Base-by-base conservation (phyloP, 1,140 invertebrate genomes). In the Drosophila lacteicornis region DNA sequence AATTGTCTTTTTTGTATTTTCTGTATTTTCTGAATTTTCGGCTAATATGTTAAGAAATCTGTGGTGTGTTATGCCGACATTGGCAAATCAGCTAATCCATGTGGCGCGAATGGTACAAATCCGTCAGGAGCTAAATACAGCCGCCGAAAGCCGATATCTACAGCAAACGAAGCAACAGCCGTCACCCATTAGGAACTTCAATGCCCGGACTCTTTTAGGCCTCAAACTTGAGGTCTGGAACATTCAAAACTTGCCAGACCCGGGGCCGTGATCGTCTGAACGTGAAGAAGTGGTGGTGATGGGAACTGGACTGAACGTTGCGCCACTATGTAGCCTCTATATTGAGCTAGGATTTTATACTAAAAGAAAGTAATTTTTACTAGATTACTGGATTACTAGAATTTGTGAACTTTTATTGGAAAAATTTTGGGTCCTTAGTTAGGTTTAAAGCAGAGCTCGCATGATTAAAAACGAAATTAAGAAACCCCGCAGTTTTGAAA, bases 31-130 rank as follows among this genome's bases (percentile, higher is more conserved):
- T 13, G 36, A 11, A 9, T 11, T 36, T 36, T 36, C 9, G 33
- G 9, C 9, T 36, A 36, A 3, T 17, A 70, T 70, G 67, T 15
- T 40, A 15, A 13, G 15, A 45, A 56, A 40, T 69, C 3, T 70
- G 0, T 17, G 17, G 11, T 46, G 7, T 0, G 3, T 13, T 3
- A 4, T 68, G 7, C 63, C 63, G 7, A 36, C 36, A 9, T 12
- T 70, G 7, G 12, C 7, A 0, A 67, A 47, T 30, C 62, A 49
- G 6, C 11, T 55, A 3, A 33, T 33, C 11, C 13, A 36, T 3
- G n/a, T 15, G 7, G 6, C 12, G 0, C 36, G 13, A 2, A 0
- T 45, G 12, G 2, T 6, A 6, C 4, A n/a, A 4, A 15, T 12
- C 2, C 9, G 4, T 1, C 33, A 9, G 6, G 2, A n/a, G 0